Conservation (phyloP, 2,797 vertebrate genomes). For the Smutsia gigantea region DNA sequence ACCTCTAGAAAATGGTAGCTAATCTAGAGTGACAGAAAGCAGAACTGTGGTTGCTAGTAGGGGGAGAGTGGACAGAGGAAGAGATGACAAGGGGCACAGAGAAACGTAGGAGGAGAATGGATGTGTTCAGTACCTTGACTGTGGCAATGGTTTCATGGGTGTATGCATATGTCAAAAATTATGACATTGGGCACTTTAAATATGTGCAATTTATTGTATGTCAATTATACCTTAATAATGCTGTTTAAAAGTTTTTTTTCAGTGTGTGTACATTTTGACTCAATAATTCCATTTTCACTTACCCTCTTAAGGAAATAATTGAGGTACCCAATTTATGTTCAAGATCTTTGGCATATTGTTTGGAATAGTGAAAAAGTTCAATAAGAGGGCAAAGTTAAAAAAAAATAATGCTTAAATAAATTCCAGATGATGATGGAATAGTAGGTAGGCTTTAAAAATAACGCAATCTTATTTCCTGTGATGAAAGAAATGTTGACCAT, state of each 20-base stretch:
- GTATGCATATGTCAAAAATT: neutral
- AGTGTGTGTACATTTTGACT: neutral
- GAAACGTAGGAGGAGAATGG: neutral
- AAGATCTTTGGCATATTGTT: neutral
- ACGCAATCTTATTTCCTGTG: neutral
- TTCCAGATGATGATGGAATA: constrained; percentile 24
- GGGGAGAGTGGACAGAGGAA: neutral
- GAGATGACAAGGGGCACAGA: neutral
- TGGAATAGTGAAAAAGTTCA: neutral
- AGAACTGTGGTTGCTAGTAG: neutral
- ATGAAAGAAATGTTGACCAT: neutral
- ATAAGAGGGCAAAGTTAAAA: neutral
- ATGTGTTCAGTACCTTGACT: neutral
- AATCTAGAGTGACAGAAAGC: neutral
- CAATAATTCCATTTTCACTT: neutral
- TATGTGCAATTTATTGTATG: neutral
- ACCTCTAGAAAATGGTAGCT: neutral
- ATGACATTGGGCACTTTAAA: neutral
- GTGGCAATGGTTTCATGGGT: neutral
- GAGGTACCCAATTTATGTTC: neutral
- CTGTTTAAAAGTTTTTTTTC: neutral
- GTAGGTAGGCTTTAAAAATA: neutral
- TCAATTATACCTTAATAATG: constrained; percentile 4
- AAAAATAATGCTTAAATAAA: constrained; percentile 39
- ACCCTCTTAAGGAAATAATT: constrained; percentile 26